Conservation (phyloP, 37 sponge, comb jelly and placozoan genomes). For the Mnemiopsis leidyi region DNA sequence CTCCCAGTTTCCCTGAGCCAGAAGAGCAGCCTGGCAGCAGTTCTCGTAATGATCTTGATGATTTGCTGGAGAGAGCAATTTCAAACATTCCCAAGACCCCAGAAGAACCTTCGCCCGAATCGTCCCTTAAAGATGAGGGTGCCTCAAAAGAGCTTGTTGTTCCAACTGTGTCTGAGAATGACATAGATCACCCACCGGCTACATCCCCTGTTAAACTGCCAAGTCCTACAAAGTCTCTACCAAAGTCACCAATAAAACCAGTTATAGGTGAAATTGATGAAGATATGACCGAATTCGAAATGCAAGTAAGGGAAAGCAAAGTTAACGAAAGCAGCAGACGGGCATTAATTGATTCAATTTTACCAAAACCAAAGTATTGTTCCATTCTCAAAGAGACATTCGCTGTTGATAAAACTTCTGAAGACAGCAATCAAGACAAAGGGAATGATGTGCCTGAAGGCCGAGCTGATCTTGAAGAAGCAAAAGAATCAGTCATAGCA, state of each 20-base stretch:
- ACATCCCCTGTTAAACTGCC: not conserved
- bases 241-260: not conserved
- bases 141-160: not conserved
- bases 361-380: conserved; percentile 61
- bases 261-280: not conserved
- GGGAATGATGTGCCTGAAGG: not conserved
- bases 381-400: conserved; percentile 46
- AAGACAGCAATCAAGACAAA: not conserved
- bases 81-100: conserved; percentile 6
- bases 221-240: not conserved
- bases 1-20: not conserved
- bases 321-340: not conserved
- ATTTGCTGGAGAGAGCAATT: not conserved
- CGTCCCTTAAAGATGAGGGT: not conserved
- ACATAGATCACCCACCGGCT: not conserved
- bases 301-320: not conserved
- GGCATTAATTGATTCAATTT: conserved; percentile 58
- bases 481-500: not conserved
- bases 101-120: not conserved
- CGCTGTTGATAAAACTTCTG: not conserved
- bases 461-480: not conserved
- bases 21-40: not conserved
- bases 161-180: not conserved
- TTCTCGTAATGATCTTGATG: not conserved
- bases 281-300: not conserved